Evolutionary conservation across 2,888 invertebrate species (phyloP).

Genomic region (Gerris lacustris): DNA sequence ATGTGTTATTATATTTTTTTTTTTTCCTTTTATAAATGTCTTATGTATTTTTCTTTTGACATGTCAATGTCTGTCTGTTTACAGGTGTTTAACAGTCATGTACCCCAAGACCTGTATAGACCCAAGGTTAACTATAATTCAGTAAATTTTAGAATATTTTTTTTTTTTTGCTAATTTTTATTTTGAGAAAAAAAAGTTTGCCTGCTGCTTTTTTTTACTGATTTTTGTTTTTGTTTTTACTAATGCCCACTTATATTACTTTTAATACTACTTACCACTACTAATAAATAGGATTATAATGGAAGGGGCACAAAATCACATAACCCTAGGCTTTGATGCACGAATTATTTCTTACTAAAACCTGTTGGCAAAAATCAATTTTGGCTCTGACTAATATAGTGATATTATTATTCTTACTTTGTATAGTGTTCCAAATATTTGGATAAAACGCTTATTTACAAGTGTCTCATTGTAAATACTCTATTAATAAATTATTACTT

Average conservation of each 20-base stretch:
- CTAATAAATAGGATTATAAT: too few relatives aligned
- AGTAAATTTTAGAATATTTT: neutral
- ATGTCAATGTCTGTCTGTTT: slow-evolving; percentile 37
- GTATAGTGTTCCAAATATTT: too few relatives aligned
- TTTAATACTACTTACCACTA: neutral
- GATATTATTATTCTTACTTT: too few relatives aligned
- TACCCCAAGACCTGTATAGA: slow-evolving; percentile 83
- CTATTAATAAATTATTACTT: too few relatives aligned
- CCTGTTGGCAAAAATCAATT: too few relatives aligned
- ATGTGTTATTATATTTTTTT: slow-evolving; percentile 14
- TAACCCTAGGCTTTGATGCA: too few relatives aligned
- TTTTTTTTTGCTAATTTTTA: neutral
- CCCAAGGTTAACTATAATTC: slow-evolving; percentile 61
- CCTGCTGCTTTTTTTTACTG: neutral
- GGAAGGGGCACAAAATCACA: too few relatives aligned
- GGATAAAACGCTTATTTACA: too few relatives aligned
- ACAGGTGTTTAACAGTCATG: slow-evolving; percentile 91
- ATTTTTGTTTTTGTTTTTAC: neutral
- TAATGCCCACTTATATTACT: neutral
- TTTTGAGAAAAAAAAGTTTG: neutral
- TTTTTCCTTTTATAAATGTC: slow-evolving; percentile 18
- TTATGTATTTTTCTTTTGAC: slow-evolving; percentile 30
- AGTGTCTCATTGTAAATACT: too few relatives aligned
- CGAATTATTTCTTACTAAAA: too few relatives aligned
- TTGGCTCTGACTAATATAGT: too few relatives aligned